Percentiles rank a stretch among this genome's conserved stretches.
phyloP scores from a whole-genome alignment of 2,888 invertebrate species.

The Eueremaeus valkanovi region DNA sequence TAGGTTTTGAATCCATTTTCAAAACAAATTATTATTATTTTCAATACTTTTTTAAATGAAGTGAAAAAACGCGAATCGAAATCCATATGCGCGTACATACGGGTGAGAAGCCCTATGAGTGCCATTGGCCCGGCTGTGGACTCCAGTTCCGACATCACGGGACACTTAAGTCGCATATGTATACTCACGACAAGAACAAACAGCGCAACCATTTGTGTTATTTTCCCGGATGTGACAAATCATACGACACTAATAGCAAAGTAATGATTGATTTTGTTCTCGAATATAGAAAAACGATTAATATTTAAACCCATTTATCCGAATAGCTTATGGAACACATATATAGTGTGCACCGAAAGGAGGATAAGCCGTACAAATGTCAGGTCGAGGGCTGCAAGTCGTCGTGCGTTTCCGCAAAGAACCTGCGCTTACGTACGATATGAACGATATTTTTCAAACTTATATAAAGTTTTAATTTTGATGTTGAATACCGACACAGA shows the following conservation, averaged over 20 bases:
- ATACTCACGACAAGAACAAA: neutral
- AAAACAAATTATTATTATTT: too few species aligned
- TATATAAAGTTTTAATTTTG: too few species aligned
- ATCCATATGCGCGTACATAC: neutral
- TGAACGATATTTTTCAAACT: too few species aligned
- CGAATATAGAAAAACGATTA: too few species aligned
- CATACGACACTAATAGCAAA: neutral
- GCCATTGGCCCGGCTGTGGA: conserved; percentile 15
- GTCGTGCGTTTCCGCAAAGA: neutral
- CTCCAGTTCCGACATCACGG: neutral
- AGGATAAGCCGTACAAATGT: neutral
- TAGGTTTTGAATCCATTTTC: too few species aligned
- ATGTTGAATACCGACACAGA: neutral
- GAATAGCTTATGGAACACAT: neutral
- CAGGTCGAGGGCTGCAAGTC: neutral
- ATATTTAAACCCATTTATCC: too few species aligned
- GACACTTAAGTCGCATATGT: neutral
- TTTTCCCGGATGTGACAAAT: neutral
- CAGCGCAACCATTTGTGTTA: neutral
- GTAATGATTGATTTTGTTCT: neutral
- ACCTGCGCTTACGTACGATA: neutral
- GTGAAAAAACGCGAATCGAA: neutral
- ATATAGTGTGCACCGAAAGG: neutral
- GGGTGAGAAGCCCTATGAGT: neutral
- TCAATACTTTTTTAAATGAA: neutral